Percentiles rank a stretch among this genome's conserved stretches.
Evolutionary conservation across 2,888 invertebrate species (phyloP).

Genomic region (Carcina quercana): DNA sequence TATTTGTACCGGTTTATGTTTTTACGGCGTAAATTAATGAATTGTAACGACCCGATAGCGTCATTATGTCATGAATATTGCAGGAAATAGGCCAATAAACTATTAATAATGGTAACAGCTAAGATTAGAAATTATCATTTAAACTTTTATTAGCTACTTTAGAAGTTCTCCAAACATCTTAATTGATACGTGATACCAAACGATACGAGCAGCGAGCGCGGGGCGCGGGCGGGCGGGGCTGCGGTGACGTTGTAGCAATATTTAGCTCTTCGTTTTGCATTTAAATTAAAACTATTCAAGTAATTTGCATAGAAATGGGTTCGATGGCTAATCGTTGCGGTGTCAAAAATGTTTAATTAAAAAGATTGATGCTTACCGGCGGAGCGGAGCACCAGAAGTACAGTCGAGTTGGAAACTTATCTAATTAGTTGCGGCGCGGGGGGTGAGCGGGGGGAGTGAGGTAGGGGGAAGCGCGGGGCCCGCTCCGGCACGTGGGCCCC

Average conservation of each 20-base stretch:
- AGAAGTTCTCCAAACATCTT: no score
- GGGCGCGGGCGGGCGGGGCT: no score
- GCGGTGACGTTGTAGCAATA: constrained; percentile 4
- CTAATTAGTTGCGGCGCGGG: constrained; percentile 65
- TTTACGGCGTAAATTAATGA: background rate
- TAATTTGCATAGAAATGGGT: constrained; percentile 60
- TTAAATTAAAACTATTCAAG: constrained; percentile 40
- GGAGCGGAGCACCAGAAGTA: constrained; percentile 60
- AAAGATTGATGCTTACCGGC: constrained; percentile 73
- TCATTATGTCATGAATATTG: constrained; percentile 6
- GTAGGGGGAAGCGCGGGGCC: constrained; percentile 13
- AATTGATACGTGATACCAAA: no score
- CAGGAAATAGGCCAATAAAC: constrained; percentile 6
- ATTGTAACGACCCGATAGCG: constrained; percentile 3
- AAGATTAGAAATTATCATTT: no score
- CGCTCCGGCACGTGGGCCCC: constrained; percentile 8
- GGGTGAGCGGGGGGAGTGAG: constrained; percentile 8
- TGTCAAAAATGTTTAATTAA: constrained; percentile 74
- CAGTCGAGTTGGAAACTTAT: constrained; percentile 73
- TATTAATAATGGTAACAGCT: constrained; percentile 9
- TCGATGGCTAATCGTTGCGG: constrained; percentile 67
- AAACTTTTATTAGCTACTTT: no score
- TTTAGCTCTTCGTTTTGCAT: constrained; percentile 10
- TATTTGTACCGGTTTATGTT: background rate
- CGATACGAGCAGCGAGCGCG: no score